These are phyloP conservation scores for Capitulum mitella DNA, from an alignment of 2,888 invertebrate species.

Conservation along the genomic window DNA sequence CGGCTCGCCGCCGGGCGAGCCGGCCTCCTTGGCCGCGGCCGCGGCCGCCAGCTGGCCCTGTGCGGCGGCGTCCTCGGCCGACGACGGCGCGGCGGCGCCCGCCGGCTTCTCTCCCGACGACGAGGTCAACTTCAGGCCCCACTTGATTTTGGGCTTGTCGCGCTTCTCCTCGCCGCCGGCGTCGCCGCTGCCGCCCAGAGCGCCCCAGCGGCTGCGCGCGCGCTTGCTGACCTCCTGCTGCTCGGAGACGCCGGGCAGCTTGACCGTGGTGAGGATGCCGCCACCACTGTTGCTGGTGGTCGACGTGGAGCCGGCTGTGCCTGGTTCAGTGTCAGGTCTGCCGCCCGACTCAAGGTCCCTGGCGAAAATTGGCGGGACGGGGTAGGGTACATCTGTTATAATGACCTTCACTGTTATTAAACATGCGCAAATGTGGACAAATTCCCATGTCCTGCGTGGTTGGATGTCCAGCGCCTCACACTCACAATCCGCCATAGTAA, in stretches of 20 bases:
- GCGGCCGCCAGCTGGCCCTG: background rate
- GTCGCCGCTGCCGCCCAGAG: slow-evolving; percentile 34
- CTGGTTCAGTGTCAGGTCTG: background rate
- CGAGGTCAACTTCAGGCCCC: background rate
- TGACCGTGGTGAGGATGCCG: background rate
- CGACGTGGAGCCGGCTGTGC: background rate
- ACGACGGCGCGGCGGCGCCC: background rate
- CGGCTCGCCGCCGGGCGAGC: background rate
- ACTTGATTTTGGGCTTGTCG: background rate
- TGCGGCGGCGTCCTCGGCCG: background rate
- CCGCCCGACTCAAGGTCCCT: too few relatives aligned
- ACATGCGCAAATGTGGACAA: too few relatives aligned
- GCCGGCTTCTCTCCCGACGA: background rate
- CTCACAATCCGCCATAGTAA: too few relatives aligned
- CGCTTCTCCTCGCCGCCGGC: background rate
- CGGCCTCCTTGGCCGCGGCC: too few relatives aligned
- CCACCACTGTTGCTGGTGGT: slow-evolving; percentile 2
- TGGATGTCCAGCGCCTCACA: too few relatives aligned
- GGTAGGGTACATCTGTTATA: too few relatives aligned
- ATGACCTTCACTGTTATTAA: too few relatives aligned
- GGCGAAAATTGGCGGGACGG: too few relatives aligned
- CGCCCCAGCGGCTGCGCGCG: slow-evolving; percentile 16
- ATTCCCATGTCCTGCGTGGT: too few relatives aligned
- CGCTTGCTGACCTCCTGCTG: slow-evolving; percentile 20
- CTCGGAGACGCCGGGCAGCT: slow-evolving; percentile 13